Evolutionary conservation across 2,888 invertebrate genomes (phyloP), one percentile per base, ranked within the genome.

Genomic region (Platycheirus albimanus): DNA sequence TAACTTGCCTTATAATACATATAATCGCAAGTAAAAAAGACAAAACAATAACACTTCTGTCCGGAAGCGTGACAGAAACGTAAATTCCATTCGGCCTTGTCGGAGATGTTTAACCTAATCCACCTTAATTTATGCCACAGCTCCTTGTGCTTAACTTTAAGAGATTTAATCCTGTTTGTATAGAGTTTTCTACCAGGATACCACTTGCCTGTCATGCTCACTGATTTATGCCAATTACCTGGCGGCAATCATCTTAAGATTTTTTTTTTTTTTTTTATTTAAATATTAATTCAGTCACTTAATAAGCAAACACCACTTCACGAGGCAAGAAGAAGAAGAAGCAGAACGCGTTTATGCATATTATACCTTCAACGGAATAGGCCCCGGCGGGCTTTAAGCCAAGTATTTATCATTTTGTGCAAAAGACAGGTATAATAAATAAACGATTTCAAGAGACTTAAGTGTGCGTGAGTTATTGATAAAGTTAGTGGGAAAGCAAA

Each of bases 161-260:
- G 70, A 64, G 56, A 71, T 78, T 78, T 70, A 78, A 71, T 71
- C 51, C 43, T 71, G 51, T 66, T 64, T 58, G 58, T 33, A 43
- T 17, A 63, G 17, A 76, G 38, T 63, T 54, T 70, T 47, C 38
- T 36, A 17, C 49, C 64, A 74, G 36, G 30, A 75, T 66, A 75
- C 58, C 78, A 52, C 56, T 64, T 61, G 28, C 38, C 78, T 66
- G 71, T 71, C 85, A 86, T 86, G 85, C 84, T 86, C 81, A 85
- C 85, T 85, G 85, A 85, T 84, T 86, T 86, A 85, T 86, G 85
- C 85, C 86, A 87, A 87, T 87, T 87, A 86, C 86, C 86, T 87
- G 84, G 81, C 69, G 72, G 74, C 81, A 87, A 87, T 87, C 85
- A 87, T 87, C 87, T 88, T 87, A 85, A 86, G 85, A 70, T 67